Percentiles rank a stretch among this genome's conserved stretches.
Conservation (phyloP, 2,888 invertebrate genomes). For the Drosophila histrio region DNA sequence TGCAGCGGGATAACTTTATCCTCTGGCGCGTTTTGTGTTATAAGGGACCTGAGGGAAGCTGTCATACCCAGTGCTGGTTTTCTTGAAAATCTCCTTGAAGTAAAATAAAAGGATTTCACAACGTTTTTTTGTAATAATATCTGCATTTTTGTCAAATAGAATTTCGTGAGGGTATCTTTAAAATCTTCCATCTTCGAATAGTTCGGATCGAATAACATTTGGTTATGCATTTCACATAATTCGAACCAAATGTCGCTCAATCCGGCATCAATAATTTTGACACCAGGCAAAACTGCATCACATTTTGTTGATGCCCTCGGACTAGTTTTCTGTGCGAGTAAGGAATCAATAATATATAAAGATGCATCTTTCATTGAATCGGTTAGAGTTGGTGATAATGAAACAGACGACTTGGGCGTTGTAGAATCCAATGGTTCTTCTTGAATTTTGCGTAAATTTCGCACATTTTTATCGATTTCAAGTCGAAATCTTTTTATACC, state of each 20-base stretch:
- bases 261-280: not conserved
- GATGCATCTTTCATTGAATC: not conserved
- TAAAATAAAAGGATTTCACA: not conserved
- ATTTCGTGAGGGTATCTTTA: not conserved
- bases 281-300: no score
- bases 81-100: not conserved
- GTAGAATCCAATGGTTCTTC: not conserved
- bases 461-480: not conserved
- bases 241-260: not conserved
- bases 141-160: slow-evolving; percentile 13
- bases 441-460: not conserved
- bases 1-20: not conserved
- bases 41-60: not conserved
- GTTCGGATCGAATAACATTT: not conserved
- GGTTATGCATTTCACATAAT: not conserved
- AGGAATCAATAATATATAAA: not conserved
- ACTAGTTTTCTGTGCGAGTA: not conserved
- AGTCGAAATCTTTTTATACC: not conserved
- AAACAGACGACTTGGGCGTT: not conserved
- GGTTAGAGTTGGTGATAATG: not conserved
- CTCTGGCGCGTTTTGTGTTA: not conserved
- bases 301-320: not conserved
- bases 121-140: not conserved
- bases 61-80: not conserved
- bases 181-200: not conserved